Base-by-base conservation (phyloP, 2,888 invertebrate genomes). In the Hesperia comma region DNA sequence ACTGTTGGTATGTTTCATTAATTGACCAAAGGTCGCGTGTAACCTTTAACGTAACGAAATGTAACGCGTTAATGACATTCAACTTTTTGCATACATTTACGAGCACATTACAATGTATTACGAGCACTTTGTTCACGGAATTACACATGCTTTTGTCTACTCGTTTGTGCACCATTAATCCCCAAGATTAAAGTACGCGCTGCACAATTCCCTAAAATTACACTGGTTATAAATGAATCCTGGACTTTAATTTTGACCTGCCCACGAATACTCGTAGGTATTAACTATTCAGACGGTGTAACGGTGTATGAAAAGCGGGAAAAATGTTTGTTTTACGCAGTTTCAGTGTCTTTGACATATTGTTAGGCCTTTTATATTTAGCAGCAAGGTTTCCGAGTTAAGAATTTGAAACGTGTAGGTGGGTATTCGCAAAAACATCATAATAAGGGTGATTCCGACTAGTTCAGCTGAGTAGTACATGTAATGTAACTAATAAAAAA, bases 171-270 rank as follows among this genome's bases (percentile, higher is more conserved):
- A 21, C 37, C 37, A 61, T 61, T 61, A 51, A 61, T 61, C 46
- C 61, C 61, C 61, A 40, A 53, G 61, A 61, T 51, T 61, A 61
- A 51, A 53, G 46, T 53, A 61, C 51, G 14, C 21, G 70, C 70
- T 72, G 72, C 75, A 75, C 79, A 82, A 83, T 84, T 84, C 82
- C 75, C 75, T 74, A 76, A 81, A 82, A 84, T 85, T 81, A 82
- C 83, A 78, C 75, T 76, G 78, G 82, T 79, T 79, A 80, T 82
- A 84, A 84, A 82, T 80, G 77, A 80, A 80, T 79, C 79, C 77
- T 73, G 72, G 76, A 71, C 77, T 78, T 80, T 80, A 79, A 83
- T 82, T 82, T 80, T 78, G 82, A 80, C 78, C 77, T 78, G 40
- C 4, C 53, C 17, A 17, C 51, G 49, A 17, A 46, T 49, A 40